Evolutionary conservation across 2,888 invertebrate species (phyloP).

Genomic region (Volucella inanis): DNA sequence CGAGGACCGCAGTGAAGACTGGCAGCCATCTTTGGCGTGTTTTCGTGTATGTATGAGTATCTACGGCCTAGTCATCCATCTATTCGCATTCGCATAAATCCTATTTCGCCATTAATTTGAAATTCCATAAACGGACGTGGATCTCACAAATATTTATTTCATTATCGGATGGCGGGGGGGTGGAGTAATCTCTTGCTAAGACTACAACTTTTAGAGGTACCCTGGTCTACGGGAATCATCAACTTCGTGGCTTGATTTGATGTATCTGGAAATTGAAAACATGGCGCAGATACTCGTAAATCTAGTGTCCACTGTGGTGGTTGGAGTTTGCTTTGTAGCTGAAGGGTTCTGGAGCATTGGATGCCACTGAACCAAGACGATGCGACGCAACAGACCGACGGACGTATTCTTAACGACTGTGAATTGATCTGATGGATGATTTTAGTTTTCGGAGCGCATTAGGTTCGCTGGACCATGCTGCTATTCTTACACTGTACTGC

Average conservation of each 20-base stretch:
- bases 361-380: conserved; percentile 23
- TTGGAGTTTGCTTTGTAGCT: conserved; percentile 10
- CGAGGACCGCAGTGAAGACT: conserved; percentile 5
- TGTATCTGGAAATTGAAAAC: conserved; percentile 73
- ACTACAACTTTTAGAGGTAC: conserved; percentile 19
- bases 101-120: conserved; percentile 73
- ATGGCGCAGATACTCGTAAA: conserved; percentile 67
- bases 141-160: conserved; percentile 69
- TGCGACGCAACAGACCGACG: background rate
- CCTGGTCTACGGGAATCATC: conserved; percentile 30
- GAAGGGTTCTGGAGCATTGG: conserved; percentile 57
- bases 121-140: conserved; percentile 70
- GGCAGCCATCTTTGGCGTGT: conserved; percentile 37
- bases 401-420: conserved; percentile 65
- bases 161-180: conserved; percentile 47
- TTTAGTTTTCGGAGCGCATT: conserved; percentile 56
- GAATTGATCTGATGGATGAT: conserved; percentile 72
- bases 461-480: conserved; percentile 26
- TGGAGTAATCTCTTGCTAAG: background rate
- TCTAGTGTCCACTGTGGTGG: conserved; percentile 46
- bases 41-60: conserved; percentile 6
- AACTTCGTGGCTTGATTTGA: conserved; percentile 47
- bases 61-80: conserved; percentile 57
- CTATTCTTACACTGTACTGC: background rate
- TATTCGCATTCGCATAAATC: conserved; percentile 68